Base-by-base conservation (phyloP, 2,888 invertebrate genomes). In the Melanotus villosus region DNA sequence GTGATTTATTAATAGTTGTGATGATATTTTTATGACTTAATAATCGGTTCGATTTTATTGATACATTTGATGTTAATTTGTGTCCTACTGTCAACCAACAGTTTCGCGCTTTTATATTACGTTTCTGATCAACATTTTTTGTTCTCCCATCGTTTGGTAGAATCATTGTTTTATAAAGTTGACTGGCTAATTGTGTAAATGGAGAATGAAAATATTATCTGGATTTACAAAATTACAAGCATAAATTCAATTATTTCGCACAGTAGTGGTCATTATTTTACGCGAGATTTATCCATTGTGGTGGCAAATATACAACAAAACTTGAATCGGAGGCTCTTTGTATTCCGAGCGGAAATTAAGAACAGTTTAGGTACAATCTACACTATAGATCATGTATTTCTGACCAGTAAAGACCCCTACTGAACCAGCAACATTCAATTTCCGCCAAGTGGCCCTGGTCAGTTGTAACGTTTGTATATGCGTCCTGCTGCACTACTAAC, bases 341-440 rank as follows among this genome's bases (percentile, higher is more conserved):
- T 47, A 54, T 64, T 43, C 41, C 6, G 41, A 26, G 52, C 64
- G 64, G 64, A 64, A 64, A 64, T 64, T 64, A 64, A 64, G 41
- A 64, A 64, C 54, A 54, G 18, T 54, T 54, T 54, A 54, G 19
- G 54, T 34, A 34, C 43, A 56, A 64, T 64, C 32, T 64, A 6
- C 19, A 32, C 23, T 18, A 57, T 57, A 57, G 43, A 47, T 57
- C 54, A 45, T 34, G 23, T 34, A 56, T 58, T 58, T 58, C 58
- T 26, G 43, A 9, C 21, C 38, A 14, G 38, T 18, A 21, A 30
- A 38, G 23, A n/a, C 19, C 19, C 30, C 26, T 12, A 34, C 19
- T 41, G 47, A 57, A 57, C 41, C 45, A 52, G 36, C 57, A 30
- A 43, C 26, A 52, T 59, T 66, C 66, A 66, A 66, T 66, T 66